These are phyloP conservation scores for Microplitis deprimator DNA, from an alignment of 2,888 invertebrate genomes.

Conservation along the genomic window DNA sequence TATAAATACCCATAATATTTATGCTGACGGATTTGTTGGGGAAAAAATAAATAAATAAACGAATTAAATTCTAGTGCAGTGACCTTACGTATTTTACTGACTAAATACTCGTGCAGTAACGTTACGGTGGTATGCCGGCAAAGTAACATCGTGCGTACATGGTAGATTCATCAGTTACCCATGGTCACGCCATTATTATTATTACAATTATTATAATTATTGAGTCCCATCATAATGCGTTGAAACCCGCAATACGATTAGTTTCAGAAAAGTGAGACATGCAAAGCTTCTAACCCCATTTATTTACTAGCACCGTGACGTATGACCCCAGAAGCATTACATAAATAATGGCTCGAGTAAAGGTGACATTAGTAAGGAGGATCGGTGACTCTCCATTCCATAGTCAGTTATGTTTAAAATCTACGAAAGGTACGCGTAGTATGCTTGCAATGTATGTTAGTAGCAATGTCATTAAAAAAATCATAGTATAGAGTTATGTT, in stretches of 20 bases:
- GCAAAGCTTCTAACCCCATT: conserved; percentile 17
- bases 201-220: conserved; percentile 65
- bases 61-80: neutral
- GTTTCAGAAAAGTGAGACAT: conserved; percentile 44
- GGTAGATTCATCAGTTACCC: conserved; percentile 9
- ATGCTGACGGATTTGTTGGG: neutral
- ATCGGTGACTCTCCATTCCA: conserved; percentile 3
- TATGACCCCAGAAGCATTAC: conserved; percentile 42
- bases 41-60: neutral
- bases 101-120: neutral
- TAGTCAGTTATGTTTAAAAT: neutral
- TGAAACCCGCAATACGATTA: conserved; percentile 54
- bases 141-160: neutral
- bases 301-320: conserved; percentile 40
- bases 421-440: neutral
- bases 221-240: conserved; percentile 59
- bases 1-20: neutral
- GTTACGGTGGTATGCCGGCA: conserved; percentile 11
- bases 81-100: conserved; percentile 10
- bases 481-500: too few relatives aligned
- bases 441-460: neutral
- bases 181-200: conserved; percentile 61
- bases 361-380: conserved; percentile 38
- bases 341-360: conserved; percentile 51
- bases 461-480: neutral